Conservation (phyloP, 1,140 invertebrate genomes). For the Panulirus ornatus region DNA sequence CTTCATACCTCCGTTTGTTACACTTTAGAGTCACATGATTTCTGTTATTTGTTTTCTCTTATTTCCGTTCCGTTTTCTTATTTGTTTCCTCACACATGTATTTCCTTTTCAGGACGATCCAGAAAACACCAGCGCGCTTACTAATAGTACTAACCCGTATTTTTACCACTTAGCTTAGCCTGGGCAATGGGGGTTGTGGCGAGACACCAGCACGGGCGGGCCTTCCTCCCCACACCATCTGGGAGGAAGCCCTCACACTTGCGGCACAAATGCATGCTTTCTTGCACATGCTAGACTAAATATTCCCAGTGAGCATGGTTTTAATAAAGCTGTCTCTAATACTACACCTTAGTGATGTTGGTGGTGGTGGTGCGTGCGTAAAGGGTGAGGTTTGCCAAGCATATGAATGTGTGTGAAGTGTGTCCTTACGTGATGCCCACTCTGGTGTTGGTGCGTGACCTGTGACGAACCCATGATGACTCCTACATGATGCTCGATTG, state of each 20-base stretch:
- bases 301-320: not conserved
- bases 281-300: not conserved
- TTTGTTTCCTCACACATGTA: slow-evolving; percentile 66
- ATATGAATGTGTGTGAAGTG: slow-evolving; percentile 2
- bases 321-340: not conserved
- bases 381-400: slow-evolving; percentile 23
- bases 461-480: not conserved
- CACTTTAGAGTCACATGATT: not conserved
- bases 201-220: not conserved
- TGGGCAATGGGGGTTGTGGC: slow-evolving; percentile 36
- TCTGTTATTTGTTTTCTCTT: slow-evolving; percentile 16
- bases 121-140: slow-evolving; percentile 68
- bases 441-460: not conserved
- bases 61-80: slow-evolving; percentile 48
- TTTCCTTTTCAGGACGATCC: slow-evolving; percentile 69
- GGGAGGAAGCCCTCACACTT: not conserved
- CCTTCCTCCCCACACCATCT: not conserved
- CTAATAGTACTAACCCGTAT: slow-evolving; percentile 67
- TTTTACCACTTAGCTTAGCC: slow-evolving; percentile 67
- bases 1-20: slow-evolving; percentile 8
- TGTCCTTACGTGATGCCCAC: not conserved
- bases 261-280: not conserved
- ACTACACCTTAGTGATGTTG: slow-evolving; percentile 16
- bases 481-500: slow-evolving; percentile 1
- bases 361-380: slow-evolving; percentile 31